Percentiles rank a stretch among this genome's conserved stretches.
Conservation (phyloP, 2,888 invertebrate genomes). For the Invenusta paracnida region DNA sequence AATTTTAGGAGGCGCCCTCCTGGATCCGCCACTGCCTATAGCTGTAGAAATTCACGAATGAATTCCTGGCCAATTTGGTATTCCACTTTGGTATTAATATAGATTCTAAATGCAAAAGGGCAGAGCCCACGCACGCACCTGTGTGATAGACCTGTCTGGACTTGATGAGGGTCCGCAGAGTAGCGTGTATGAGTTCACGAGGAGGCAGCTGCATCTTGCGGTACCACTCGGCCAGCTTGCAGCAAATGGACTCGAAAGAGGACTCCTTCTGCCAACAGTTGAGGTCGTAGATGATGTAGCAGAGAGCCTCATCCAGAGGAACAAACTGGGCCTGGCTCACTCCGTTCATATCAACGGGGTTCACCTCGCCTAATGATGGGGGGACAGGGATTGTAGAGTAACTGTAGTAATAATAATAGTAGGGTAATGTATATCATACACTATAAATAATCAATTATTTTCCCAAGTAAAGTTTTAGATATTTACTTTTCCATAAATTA, state of each 20-base stretch:
- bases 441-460: too few species aligned
- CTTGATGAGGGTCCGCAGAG: slow-evolving; percentile 19
- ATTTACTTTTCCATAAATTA: too few species aligned
- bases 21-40: too few species aligned
- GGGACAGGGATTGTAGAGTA: too few species aligned
- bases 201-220: slow-evolving; percentile 33
- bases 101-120: too few species aligned
- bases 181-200: background rate
- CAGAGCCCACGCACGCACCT: slow-evolving; percentile 18
- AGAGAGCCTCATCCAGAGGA: slow-evolving; percentile 26
- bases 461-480: too few species aligned
- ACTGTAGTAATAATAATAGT: too few species aligned
- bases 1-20: too few species aligned
- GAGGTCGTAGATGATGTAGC: slow-evolving; percentile 39
- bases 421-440: too few species aligned
- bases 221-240: slow-evolving; percentile 36
- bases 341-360: background rate
- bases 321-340: slow-evolving; percentile 27
- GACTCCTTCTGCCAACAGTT: background rate
- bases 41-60: too few species aligned
- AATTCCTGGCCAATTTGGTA: too few species aligned
- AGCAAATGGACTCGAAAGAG: slow-evolving; percentile 29
- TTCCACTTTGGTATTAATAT: too few species aligned
- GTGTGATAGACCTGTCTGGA: slow-evolving; percentile 33
- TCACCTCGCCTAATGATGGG: background rate